Evolutionary conservation across 2,888 invertebrate genomes (phyloP), one percentile per base, ranked within the genome.

Genomic region (Heterodera filipjevi): DNA sequence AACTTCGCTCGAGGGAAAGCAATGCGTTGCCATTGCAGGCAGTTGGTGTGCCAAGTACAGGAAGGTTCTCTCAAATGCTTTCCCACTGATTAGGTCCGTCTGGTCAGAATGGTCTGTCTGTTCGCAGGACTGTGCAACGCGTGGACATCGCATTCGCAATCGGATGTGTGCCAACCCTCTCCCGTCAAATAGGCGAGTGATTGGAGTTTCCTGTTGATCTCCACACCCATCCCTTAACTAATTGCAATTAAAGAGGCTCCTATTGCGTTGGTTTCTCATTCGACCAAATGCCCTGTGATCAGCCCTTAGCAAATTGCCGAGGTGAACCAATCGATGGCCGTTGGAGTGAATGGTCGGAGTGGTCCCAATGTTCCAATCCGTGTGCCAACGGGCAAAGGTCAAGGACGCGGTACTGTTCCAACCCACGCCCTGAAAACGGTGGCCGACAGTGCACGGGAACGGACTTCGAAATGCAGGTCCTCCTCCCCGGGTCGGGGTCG

Each of bases 261-360:
- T 89, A 89, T 83, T 89, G 89, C 80, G 81, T 84, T 32, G 89
- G 89, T 22, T 86, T 86, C 74, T 89, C 89, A 73, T 89, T 89
- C 79, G 89, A 89, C 75, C 87, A 87, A 79, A 80, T 83, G n/a
- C 75, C 85, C 44, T 89, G 89, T 39, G 76, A 76, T 30, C 76
- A 81, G 1, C 44, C 70, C 16, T n/a, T 35, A 16, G 35, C 66
- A 12, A 64, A 64, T 44, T 84, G 85, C 73, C 53, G 59, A 22
- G 85, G 70, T 0, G n/a, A 76, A 66, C 81, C 82, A 33, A 80
- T 86, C 27, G 85, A 89, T 72, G 89, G 89, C 5, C 83, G 83
- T 30, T 89, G 89, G 89, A 81, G 82, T n/a, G 84, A 85, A 22
- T 89, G 87, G 87, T 84, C 33, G n/a, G 32, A 68, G 1, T 89